Evolutionary conservation across 2,113 vertebrate species (phyloP).

Genomic region (Gavia stellata): DNA sequence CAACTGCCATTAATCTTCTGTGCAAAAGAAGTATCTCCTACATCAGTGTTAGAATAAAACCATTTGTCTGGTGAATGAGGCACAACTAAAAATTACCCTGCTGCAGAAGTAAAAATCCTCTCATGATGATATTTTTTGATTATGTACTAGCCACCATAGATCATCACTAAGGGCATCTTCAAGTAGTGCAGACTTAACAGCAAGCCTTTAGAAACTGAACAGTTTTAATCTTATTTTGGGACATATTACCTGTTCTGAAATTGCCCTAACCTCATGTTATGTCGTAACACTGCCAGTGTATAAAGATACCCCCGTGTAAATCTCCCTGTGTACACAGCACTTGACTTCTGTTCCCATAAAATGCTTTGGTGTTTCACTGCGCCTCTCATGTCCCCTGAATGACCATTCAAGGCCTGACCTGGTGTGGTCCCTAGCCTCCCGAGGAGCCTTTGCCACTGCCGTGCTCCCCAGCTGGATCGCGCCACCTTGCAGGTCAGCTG

Average conservation of each 20-base stretch:
- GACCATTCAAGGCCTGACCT: background rate
- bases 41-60: slow-evolving; percentile 13
- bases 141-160: background rate
- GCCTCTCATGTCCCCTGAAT: background rate
- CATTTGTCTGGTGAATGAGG: slow-evolving; percentile 34
- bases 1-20: slow-evolving; percentile 40
- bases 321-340: fast-evolving
- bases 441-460: background rate
- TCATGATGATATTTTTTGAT: background rate
- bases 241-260: background rate
- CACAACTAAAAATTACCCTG: slow-evolving; percentile 2
- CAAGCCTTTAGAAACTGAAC: background rate
- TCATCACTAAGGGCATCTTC: background rate
- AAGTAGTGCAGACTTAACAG: background rate
- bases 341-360: background rate
- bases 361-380: background rate
- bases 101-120: background rate
- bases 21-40: background rate
- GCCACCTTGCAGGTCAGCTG: fast-evolving
- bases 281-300: fast-evolving
- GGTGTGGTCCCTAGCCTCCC: background rate
- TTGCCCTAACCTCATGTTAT: background rate
- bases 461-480: background rate
- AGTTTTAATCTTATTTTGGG: background rate
- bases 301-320: background rate